phyloP scores from a whole-genome alignment of 2,797 vertebrate species.

The Fistularia tabacaria region DNA sequence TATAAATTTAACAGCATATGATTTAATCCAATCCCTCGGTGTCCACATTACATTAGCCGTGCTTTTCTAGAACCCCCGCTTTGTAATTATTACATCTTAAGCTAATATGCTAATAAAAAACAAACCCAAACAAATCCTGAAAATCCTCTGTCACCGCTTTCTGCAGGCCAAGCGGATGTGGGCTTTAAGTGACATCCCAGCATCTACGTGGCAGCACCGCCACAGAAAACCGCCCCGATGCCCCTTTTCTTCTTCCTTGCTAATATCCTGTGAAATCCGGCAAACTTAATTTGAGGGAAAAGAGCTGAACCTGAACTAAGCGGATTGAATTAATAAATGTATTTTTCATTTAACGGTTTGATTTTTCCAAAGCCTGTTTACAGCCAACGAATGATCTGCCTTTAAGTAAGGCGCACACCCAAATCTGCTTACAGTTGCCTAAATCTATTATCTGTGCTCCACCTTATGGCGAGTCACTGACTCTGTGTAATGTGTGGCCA shows the following conservation, averaged over 20 bases:
- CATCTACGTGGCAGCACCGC: constrained; percentile 37
- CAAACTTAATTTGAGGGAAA: constrained; percentile 79
- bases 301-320: constrained; percentile 81
- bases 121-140: no score
- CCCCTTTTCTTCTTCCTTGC: constrained; percentile 58
- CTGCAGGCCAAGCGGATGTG: constrained; percentile 23
- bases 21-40: no score
- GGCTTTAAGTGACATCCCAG: constrained; percentile 46
- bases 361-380: constrained; percentile 81
- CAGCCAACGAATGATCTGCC: constrained; percentile 73
- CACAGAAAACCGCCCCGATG: constrained; percentile 45
- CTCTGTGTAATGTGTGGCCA: constrained; percentile 33
- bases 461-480: constrained; percentile 66
- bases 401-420: constrained; percentile 68
- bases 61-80: no score
- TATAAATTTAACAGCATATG: no score
- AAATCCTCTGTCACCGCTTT: constrained; percentile 11
- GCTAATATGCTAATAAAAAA: no score
- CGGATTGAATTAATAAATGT: constrained; percentile 82
- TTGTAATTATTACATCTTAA: no score
- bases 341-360: constrained; percentile 81
- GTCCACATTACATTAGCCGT: no score
- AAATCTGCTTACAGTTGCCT: constrained; percentile 77
- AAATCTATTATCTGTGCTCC: constrained; percentile 78
- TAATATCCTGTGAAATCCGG: constrained; percentile 80